phyloP scores from a whole-genome alignment of 2,797 vertebrate genomes.

The Cirrhinus molitorella region DNA sequence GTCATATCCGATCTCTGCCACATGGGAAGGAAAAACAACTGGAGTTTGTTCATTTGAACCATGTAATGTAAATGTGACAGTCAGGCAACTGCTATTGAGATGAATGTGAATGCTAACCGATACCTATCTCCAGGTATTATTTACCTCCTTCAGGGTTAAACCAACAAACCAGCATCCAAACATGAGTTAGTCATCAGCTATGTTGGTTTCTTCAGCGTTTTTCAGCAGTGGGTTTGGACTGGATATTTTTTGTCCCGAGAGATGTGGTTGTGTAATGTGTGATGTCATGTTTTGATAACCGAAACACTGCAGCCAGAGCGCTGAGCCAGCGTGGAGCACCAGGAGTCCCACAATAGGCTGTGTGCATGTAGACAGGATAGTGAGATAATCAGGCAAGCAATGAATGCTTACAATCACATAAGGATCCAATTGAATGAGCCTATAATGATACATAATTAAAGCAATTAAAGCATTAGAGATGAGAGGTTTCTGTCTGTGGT shows the following conservation, averaged over 20 bases:
- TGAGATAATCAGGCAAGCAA: slow-evolving; percentile 63
- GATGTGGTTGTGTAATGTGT: slow-evolving; percentile 29
- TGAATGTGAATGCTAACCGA: background rate
- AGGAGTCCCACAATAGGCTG: background rate
- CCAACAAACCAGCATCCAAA: background rate
- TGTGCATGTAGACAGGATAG: slow-evolving; percentile 50
- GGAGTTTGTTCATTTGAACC: background rate
- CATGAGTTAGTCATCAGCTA: background rate
- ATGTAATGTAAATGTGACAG: background rate
- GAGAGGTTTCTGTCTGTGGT: slow-evolving; percentile 49
- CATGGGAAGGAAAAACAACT: background rate
- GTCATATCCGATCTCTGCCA: background rate
- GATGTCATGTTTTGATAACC: slow-evolving; percentile 43
- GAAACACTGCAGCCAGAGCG: background rate
- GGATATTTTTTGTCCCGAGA: background rate
- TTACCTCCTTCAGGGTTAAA: background rate
- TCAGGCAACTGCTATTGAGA: background rate
- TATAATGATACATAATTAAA: slow-evolving; percentile 67
- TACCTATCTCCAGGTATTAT: background rate
- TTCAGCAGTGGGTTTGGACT: background rate
- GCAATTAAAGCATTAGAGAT: slow-evolving; percentile 62
- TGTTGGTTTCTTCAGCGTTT: background rate
- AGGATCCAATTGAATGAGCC: slow-evolving; percentile 61
- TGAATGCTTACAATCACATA: slow-evolving; percentile 67
- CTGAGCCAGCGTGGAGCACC: slow-evolving; percentile 4